These are phyloP conservation scores for Pavo muticus DNA, from an alignment of 2,113 vertebrate genomes.

Conservation along the genomic window DNA sequence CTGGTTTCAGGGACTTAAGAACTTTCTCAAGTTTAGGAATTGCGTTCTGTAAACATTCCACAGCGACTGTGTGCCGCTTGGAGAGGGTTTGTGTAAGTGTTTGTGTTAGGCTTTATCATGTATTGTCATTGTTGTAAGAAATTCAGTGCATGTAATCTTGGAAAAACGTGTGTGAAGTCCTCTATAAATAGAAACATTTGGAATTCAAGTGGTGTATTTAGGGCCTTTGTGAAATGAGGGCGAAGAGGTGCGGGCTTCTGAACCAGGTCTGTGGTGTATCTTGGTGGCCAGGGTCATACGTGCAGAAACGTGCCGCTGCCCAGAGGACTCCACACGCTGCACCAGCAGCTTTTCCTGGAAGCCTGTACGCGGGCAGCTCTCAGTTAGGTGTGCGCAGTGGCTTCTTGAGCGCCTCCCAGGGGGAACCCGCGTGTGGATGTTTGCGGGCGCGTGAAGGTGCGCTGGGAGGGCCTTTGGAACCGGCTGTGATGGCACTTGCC, in stretches of 20 bases:
- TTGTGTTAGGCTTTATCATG: background rate
- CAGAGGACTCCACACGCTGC: background rate
- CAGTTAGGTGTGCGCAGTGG: rapidly evolving
- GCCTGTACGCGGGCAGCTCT: background rate
- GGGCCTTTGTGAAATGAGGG: background rate
- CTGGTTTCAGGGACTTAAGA: rapidly evolving
- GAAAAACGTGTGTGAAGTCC: background rate
- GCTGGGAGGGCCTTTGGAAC: background rate
- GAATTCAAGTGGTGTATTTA: background rate
- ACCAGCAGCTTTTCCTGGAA: background rate
- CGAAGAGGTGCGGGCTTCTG: background rate
- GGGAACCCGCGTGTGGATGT: background rate
- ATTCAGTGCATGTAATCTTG: background rate
- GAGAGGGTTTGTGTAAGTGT: background rate
- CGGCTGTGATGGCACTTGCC: background rate
- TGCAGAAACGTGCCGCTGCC: background rate
- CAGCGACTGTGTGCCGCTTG: background rate
- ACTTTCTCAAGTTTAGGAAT: background rate
- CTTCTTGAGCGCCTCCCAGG: background rate
- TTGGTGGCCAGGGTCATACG: background rate
- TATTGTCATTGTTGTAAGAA: background rate
- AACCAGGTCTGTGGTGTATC: background rate
- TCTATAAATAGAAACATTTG: background rate
- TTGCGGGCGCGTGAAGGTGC: background rate
- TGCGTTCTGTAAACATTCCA: background rate